Conservation (phyloP, 2,888 invertebrate genomes). For the Icerya purchasi region DNA sequence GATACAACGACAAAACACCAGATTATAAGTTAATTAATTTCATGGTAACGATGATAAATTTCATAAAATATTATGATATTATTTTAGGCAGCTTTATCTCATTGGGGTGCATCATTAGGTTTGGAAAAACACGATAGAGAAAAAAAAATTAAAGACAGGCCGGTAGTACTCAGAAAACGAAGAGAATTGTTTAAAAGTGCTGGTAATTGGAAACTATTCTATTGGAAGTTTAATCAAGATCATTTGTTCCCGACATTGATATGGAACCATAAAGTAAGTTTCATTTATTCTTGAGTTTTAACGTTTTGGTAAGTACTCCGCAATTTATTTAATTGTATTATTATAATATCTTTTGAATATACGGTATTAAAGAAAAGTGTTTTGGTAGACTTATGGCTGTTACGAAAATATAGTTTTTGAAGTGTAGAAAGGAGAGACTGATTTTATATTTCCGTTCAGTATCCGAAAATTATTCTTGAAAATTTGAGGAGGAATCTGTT, state of each 20-base stretch:
- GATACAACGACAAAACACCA: too few species aligned
- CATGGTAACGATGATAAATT: too few species aligned
- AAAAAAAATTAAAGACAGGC: slow-evolving; percentile 40
- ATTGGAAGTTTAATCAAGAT: slow-evolving; percentile 82
- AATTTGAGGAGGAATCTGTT: too few species aligned
- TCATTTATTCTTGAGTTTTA: not conserved
- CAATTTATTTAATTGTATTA: slow-evolving; percentile 6
- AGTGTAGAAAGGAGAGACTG: too few species aligned
- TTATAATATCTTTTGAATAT: slow-evolving; percentile 4
- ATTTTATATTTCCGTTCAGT: too few species aligned
- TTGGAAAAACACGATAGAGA: slow-evolving; percentile 35
- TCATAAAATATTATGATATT: too few species aligned
- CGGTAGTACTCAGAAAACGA: slow-evolving; percentile 74
- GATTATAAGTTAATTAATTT: too few species aligned
- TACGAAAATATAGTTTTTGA: too few species aligned
- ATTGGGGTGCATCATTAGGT: slow-evolving; percentile 45
- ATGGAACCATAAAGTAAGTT: slow-evolving; percentile 84
- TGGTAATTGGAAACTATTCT: slow-evolving; percentile 83
- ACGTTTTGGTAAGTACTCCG: not conserved
- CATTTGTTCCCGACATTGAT: slow-evolving; percentile 90
- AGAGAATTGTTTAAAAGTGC: slow-evolving; percentile 65
- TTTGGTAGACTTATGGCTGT: too few species aligned
- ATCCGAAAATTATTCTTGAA: too few species aligned
- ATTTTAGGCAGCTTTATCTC: slow-evolving; percentile 40
- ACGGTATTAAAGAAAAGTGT: too few species aligned